Evolutionary conservation across 2,113 vertebrate species (phyloP).

Genomic region (Misgurnus anguillicaudatus): DNA sequence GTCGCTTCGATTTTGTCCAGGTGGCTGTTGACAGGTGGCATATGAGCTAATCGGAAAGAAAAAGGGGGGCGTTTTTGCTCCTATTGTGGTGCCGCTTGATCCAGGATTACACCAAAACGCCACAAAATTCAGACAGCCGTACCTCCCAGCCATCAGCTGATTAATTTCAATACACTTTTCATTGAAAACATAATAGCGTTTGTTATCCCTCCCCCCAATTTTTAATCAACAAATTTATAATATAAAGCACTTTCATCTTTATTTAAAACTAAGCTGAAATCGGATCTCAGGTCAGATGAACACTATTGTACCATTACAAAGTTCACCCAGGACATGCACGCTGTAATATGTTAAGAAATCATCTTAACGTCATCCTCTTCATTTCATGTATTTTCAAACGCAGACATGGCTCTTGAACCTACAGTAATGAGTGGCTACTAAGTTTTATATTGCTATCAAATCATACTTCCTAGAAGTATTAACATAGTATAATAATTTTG

Average conservation of each 20-base stretch:
- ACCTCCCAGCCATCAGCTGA: slow-evolving; percentile 78
- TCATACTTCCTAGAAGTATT: slow-evolving; percentile 58
- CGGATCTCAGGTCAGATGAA: slow-evolving; percentile 70
- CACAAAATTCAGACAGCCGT: slow-evolving; percentile 64
- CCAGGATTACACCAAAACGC: slow-evolving; percentile 77
- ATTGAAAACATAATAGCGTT: slow-evolving; percentile 68
- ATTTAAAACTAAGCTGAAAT: slow-evolving; percentile 77
- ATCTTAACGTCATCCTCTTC: too few relatives aligned
- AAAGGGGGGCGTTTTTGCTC: slow-evolving; percentile 60
- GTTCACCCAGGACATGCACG: neutral
- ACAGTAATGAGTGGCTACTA: neutral
- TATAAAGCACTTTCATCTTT: slow-evolving; percentile 78
- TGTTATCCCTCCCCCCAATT: slow-evolving; percentile 52
- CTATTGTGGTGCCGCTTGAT: slow-evolving; percentile 68
- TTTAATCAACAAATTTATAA: slow-evolving; percentile 83
- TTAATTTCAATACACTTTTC: slow-evolving; percentile 77
- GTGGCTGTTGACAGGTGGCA: slow-evolving; percentile 70
- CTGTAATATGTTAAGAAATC: neutral
- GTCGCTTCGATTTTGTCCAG: slow-evolving; percentile 1
- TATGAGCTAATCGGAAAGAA: slow-evolving; percentile 64
- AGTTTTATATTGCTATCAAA: slow-evolving; percentile 46
- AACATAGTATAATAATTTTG: slow-evolving; percentile 70
- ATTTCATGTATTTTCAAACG: neutral
- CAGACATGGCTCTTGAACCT: neutral
- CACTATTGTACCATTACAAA: slow-evolving; percentile 26